Base-by-base conservation (phyloP, 1,140 invertebrate genomes). In the Drosophila equinoxialis region DNA sequence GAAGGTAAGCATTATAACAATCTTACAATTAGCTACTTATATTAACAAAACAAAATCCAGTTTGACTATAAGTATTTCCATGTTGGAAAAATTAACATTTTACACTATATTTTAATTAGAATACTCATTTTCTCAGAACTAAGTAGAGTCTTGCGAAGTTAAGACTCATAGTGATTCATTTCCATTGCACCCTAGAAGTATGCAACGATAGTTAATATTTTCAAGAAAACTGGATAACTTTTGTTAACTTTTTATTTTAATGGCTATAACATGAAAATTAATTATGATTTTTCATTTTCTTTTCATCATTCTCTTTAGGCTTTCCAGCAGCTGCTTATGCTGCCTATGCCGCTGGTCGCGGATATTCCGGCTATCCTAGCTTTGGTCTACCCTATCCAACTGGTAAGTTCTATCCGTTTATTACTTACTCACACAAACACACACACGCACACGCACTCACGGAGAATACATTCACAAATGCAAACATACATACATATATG, bases 381-480 rank as follows among this genome's bases (percentile, higher is more conserved):
- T 98, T 98, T 94, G 97, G 97, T 95, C 97, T 98, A 93, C 97
- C 97, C 92, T 98, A 98, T 94, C 97, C 97, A 92, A 96, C 97
- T 98, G 97, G 97, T 98, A 97, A 97, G 95, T 77, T 58, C 54
- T 20, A 39, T 13, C 7, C 45, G 20, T 51, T 51, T 51, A 20
- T 23, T n/a, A 17, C 37, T 11, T 35, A 20, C 48, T 23, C 58
- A 55, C 48, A 61, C 58, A 61, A 35, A 71, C 66, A 59, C 14
- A 26, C 48, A 55, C 54, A 35, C 11, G 23, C 45, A 8, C 35
- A 65, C 42, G 39, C 63, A 66, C 42, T 33, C 37, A 41, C 58
- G 54, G 58, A 54, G 57, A 30, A 63, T 42, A 71, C 48, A 60
- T 37, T 5, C 54, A 66, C 11, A 54, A 26, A 74, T 33, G 17